Evolutionary conservation across 2,888 invertebrate genomes (phyloP).

Genomic region (Nineta flava): DNA sequence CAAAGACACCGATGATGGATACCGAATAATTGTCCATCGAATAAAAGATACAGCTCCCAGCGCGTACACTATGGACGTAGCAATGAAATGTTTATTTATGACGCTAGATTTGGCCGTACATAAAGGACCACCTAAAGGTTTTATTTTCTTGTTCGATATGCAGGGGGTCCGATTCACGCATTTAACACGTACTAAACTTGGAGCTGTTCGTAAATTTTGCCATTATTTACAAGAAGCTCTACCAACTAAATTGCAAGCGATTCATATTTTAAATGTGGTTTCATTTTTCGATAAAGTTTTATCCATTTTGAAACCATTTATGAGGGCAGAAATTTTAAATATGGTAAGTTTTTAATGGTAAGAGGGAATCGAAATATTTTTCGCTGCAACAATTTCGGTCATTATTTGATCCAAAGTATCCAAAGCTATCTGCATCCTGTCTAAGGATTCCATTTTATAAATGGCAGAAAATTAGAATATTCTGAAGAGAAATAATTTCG

Average conservation of each 20-base stretch:
- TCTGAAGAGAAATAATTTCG: too few relatives aligned
- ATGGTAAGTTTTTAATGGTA: constrained; percentile 21
- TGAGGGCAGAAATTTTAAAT: constrained; percentile 28
- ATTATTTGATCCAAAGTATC: too few relatives aligned
- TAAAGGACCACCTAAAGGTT: constrained; percentile 43
- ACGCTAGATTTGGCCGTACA: constrained; percentile 33
- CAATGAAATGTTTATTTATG: constrained; percentile 30
- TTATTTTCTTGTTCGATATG: constrained; percentile 53
- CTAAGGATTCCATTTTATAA: too few relatives aligned
- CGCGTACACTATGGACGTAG: constrained; percentile 40
- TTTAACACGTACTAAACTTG: constrained; percentile 16
- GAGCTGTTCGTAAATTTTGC: constrained; percentile 41
- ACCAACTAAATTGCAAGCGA: constrained; percentile 45
- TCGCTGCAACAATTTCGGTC: too few relatives aligned
- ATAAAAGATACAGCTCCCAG: constrained; percentile 38
- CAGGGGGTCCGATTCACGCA: constrained; percentile 36
- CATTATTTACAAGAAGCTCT: constrained; percentile 48
- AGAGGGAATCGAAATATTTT: too few relatives aligned
- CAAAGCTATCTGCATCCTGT: too few relatives aligned
- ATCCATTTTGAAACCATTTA: constrained; percentile 28
- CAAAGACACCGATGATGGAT: constrained; percentile 38
- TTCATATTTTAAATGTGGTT: constrained; percentile 45
- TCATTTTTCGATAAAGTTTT: constrained; percentile 32
- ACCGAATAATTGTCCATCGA: constrained; percentile 43
- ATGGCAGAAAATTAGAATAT: too few relatives aligned